A percentile compares a stretch with the other conserved stretches of the same genome.
These are phyloP conservation scores for Mycalesis mineus DNA, from an alignment of 2,888 invertebrate genomes.

Conservation along the genomic window DNA sequence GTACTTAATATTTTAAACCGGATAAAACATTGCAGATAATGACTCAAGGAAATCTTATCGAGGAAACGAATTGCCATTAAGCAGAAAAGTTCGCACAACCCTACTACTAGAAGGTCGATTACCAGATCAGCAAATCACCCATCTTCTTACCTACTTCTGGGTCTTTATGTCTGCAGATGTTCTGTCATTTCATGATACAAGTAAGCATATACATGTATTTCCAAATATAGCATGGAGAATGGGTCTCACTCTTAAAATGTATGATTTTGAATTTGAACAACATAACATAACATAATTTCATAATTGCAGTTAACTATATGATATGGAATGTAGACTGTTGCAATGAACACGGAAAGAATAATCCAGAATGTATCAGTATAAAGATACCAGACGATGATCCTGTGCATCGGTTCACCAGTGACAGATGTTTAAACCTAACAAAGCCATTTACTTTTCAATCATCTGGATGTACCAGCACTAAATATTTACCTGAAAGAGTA, in stretches of 20 bases:
- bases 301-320: slow-evolving; percentile 40
- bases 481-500: slow-evolving; percentile 35
- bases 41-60: slow-evolving; percentile 28
- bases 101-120: slow-evolving; percentile 32
- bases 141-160: slow-evolving; percentile 34
- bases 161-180: slow-evolving; percentile 38
- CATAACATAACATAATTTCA: too few relatives aligned
- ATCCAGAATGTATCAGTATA: slow-evolving; percentile 37
- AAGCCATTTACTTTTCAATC: slow-evolving; percentile 41
- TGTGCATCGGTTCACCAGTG: slow-evolving; percentile 39
- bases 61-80: slow-evolving; percentile 31
- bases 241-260: too few relatives aligned
- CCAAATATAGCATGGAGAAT: too few relatives aligned
- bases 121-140: slow-evolving; percentile 34
- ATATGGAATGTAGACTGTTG: slow-evolving; percentile 41
- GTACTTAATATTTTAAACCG: too few relatives aligned
- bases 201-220: too few relatives aligned
- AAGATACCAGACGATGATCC: slow-evolving; percentile 40
- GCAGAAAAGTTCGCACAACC: slow-evolving; percentile 33
- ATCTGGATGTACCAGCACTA: slow-evolving; percentile 32
- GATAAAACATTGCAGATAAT: slow-evolving; percentile 26
- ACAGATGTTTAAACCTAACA: slow-evolving; percentile 43
- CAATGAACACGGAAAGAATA: slow-evolving; percentile 30
- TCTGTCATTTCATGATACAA: slow-evolving; percentile 37
- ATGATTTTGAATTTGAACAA: too few relatives aligned